A percentile compares a stretch with the other conserved stretches of the same genome.
Conservation (phyloP, 2,888 invertebrate species). For the Drosophila siamana region DNA sequence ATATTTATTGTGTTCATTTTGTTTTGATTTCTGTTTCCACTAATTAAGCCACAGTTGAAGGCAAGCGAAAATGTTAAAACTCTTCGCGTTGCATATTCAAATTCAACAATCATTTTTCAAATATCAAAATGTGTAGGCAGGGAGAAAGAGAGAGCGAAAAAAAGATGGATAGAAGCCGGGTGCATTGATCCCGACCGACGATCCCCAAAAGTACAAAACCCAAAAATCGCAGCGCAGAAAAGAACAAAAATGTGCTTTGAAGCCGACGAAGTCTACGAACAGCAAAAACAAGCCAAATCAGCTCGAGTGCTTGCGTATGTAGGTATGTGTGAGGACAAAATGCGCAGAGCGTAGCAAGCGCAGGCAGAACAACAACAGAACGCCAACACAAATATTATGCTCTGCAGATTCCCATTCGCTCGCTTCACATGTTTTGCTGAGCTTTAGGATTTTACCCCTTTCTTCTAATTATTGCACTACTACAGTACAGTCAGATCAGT, state of each 20-base stretch:
- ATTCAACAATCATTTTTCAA: slow-evolving; percentile 47
- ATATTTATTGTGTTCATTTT: neutral
- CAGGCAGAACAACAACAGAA: slow-evolving; percentile 23
- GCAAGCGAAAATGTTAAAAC: slow-evolving; percentile 3
- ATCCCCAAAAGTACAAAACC: slow-evolving; percentile 3
- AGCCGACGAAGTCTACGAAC: slow-evolving; percentile 49
- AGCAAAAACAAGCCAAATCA: slow-evolving; percentile 34
- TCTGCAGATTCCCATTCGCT: slow-evolving; percentile 37
- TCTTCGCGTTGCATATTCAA: neutral
- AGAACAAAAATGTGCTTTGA: slow-evolving; percentile 43
- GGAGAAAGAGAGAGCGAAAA: neutral
- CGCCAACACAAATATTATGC: slow-evolving; percentile 37
- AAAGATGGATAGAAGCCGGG: slow-evolving; percentile 17
- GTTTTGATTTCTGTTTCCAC: neutral
- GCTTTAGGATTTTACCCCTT: neutral
- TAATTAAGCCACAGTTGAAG: slow-evolving; percentile 25
- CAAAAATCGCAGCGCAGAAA: slow-evolving; percentile 38
- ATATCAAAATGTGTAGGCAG: slow-evolving; percentile 10
- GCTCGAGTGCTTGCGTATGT: slow-evolving; percentile 6
- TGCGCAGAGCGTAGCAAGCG: slow-evolving; percentile 43
- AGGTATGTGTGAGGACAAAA: slow-evolving; percentile 31
- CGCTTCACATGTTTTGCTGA: neutral
- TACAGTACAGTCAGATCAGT: neutral
- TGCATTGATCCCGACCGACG: slow-evolving; percentile 58
- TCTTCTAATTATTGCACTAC: neutral